Conservation (phyloP, 2,888 invertebrate genomes). For the Athrips mouffetella region DNA sequence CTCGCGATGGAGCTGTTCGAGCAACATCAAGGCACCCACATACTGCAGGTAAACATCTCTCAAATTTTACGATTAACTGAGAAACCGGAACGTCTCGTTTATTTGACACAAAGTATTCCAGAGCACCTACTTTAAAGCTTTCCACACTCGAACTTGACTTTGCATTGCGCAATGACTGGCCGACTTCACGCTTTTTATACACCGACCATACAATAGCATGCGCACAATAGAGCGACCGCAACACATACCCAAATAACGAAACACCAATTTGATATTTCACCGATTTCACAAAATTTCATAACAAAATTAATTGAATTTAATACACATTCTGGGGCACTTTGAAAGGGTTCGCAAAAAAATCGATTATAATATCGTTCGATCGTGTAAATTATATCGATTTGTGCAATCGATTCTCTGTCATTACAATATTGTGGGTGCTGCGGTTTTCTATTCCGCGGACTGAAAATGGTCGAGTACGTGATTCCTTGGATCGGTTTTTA, state of each 20-base stretch:
- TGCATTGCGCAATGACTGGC: constrained; percentile 50
- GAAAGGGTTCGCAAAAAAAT: constrained; percentile 56
- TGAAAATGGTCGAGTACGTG: constrained; percentile 63
- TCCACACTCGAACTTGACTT: constrained; percentile 43
- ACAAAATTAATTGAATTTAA: constrained; percentile 59
- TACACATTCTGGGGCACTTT: constrained; percentile 49
- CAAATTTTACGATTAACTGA: too few species aligned
- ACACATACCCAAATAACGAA: constrained; percentile 53
- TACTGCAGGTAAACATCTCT: constrained; percentile 85
- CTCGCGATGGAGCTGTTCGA: constrained; percentile 94
- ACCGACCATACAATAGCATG: constrained; percentile 48
- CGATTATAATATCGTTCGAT: constrained; percentile 60
- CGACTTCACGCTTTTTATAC: constrained; percentile 58
- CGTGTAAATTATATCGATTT: constrained; percentile 71
- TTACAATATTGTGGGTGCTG: constrained; percentile 68
- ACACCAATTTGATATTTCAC: constrained; percentile 66
- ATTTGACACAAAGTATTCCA: constrained; percentile 9
- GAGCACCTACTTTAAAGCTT: constrained; percentile 15
- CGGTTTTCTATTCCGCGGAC: constrained; percentile 60
- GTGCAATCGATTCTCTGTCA: constrained; percentile 65
- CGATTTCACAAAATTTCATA: constrained; percentile 70
- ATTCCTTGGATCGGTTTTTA: constrained; percentile 55
- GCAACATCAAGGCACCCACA: constrained; percentile 98
- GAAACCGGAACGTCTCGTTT: too few species aligned
- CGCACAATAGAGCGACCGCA: constrained; percentile 46